These are phyloP conservation scores for Carassius carassius DNA, from an alignment of 2,113 vertebrate species.

Conservation along the genomic window DNA sequence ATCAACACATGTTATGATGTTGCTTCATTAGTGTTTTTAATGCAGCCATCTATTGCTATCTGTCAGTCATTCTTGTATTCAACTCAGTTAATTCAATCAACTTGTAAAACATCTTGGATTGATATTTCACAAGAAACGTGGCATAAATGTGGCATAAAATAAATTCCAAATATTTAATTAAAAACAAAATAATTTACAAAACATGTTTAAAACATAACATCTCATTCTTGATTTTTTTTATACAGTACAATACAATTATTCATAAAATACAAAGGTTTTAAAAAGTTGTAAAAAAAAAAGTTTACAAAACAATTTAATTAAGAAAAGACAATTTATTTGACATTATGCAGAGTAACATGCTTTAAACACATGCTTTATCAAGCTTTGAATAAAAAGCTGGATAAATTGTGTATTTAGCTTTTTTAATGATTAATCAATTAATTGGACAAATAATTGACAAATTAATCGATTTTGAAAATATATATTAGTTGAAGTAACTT, in stretches of 20 bases:
- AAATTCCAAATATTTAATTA: too few relatives aligned
- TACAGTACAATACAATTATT: background rate
- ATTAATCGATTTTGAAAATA: background rate
- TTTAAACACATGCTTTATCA: conserved; percentile 10
- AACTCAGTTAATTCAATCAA: background rate
- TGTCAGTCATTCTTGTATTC: background rate
- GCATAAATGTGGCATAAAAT: too few relatives aligned
- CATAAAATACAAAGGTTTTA: background rate
- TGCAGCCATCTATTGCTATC: background rate
- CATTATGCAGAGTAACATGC: background rate
- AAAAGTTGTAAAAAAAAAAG: background rate
- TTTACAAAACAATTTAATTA: too few relatives aligned
- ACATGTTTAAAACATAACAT: too few relatives aligned
- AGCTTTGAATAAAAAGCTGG: background rate
- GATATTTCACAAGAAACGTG: background rate
- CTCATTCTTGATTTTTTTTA: too few relatives aligned
- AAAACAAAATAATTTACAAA: too few relatives aligned
- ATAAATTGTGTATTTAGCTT: background rate
- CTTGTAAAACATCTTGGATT: background rate
- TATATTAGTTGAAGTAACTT: too few relatives aligned
- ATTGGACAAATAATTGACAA: background rate
- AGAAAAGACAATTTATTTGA: background rate
- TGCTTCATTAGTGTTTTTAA: background rate
- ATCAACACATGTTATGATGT: background rate
- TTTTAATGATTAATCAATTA: background rate